phyloP scores from a whole-genome alignment of 2,888 invertebrate genomes.

The Electrophaes corylata region DNA sequence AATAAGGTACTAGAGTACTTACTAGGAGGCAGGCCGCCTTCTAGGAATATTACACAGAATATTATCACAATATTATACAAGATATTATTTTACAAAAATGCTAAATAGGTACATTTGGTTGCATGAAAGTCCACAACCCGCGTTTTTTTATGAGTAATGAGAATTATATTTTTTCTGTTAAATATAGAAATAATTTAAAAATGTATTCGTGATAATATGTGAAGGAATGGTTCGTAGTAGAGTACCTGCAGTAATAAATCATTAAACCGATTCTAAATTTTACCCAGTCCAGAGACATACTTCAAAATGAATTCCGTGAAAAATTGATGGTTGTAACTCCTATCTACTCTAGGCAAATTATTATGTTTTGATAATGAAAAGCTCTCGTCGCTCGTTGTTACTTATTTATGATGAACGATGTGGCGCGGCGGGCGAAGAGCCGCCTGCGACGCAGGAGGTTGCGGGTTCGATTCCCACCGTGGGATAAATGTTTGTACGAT shows the following conservation, averaged over 20 bases:
- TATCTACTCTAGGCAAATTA: neutral
- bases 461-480: too few species aligned
- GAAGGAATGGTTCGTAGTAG: too few species aligned
- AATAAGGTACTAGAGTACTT: neutral
- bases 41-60: neutral
- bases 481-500: too few species aligned
- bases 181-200: neutral
- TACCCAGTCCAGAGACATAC: conserved; percentile 10
- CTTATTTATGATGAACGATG: too few species aligned
- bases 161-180: too few species aligned
- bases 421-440: too few species aligned
- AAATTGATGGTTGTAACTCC: neutral
- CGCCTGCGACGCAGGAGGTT: too few species aligned
- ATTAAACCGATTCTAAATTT: conserved; percentile 16
- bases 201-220: conserved; percentile 9
- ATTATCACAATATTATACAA: too few species aligned
- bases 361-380: conserved; percentile 6
- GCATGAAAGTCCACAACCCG: too few species aligned
- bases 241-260: conserved; percentile 7
- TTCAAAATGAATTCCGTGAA: conserved; percentile 22
- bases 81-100: neutral
- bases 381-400: neutral
- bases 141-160: too few species aligned
- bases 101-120: too few species aligned
- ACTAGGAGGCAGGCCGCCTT: too few species aligned